These are phyloP conservation scores for Toxostoma redivivum DNA, from an alignment of 2,113 vertebrate genomes.

Conservation along the genomic window DNA sequence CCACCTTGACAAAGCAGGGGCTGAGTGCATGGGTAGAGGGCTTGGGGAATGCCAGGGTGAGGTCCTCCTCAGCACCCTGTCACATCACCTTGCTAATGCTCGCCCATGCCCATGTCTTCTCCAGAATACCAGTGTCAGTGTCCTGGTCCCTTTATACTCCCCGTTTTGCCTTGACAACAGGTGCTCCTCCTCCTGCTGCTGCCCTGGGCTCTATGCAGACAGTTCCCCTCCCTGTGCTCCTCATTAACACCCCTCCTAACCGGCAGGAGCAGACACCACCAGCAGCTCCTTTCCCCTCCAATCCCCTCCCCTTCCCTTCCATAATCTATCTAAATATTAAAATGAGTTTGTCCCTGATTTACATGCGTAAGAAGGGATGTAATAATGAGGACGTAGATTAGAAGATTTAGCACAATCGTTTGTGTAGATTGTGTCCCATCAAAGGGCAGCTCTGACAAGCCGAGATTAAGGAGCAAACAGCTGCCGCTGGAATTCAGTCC, in stretches of 20 bases:
- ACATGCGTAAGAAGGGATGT: constrained; percentile 81
- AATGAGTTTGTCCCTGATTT: constrained; percentile 82
- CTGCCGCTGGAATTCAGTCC: constrained; percentile 82
- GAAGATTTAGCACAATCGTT: constrained; percentile 91
- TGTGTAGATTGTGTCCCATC: constrained; percentile 85
- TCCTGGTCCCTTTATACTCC: neutral
- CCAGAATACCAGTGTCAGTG: neutral
- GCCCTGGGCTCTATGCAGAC: neutral
- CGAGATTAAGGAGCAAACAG: constrained; percentile 90
- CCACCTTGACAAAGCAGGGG: accelerated
- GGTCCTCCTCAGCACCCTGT: accelerated
- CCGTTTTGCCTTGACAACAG: constrained; percentile 61
- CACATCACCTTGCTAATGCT: neutral
- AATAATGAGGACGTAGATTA: constrained; percentile 90
- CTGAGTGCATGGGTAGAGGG: neutral
- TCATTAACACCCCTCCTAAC: constrained; percentile 67
- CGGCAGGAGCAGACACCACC: constrained; percentile 45
- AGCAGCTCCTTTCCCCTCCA: constrained; percentile 58
- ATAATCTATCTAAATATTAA: constrained; percentile 83
- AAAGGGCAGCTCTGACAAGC: constrained; percentile 86
- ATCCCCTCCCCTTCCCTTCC: constrained; percentile 69
- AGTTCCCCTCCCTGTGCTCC: constrained; percentile 28
- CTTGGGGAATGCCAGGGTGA: neutral
- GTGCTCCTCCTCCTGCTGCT: constrained; percentile 1
- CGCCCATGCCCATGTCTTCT: neutral